phyloP scores from a whole-genome alignment of 2,113 vertebrate genomes.

The Eurystomus gularis region DNA sequence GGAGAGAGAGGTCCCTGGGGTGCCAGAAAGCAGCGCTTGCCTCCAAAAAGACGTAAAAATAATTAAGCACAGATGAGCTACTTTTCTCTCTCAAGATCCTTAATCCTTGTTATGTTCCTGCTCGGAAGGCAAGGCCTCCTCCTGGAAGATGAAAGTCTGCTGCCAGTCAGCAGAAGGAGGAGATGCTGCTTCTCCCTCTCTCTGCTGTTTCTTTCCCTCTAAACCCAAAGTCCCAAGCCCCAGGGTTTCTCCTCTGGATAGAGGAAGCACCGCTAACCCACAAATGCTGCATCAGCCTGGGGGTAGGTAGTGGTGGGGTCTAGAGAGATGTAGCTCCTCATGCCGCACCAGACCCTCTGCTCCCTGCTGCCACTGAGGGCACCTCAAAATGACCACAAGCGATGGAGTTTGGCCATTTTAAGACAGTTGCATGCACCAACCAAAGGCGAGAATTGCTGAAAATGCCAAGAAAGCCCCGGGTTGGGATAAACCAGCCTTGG shows the following conservation, averaged over 20 bases:
- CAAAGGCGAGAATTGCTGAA: neutral
- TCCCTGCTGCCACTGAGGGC: rapidly evolving
- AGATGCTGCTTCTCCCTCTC: neutral
- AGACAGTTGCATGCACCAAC: rapidly evolving
- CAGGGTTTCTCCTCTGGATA: neutral
- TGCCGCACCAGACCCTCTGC: rapidly evolving
- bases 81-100: conserved; percentile 30
- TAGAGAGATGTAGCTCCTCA: neutral
- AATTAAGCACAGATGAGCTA: conserved; percentile 27
- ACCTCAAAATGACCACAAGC: neutral
- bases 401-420: neutral
- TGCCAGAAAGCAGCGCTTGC: neutral
- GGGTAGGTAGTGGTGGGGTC: neutral
- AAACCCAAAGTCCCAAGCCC: neutral
- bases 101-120: neutral
- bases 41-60: conserved; percentile 28
- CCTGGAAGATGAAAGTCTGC: neutral
- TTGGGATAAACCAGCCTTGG: neutral
- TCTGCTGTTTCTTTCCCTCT: neutral
- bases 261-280: neutral
- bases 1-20: neutral
- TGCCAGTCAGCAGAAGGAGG: neutral
- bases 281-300: neutral
- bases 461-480: neutral
- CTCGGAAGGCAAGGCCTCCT: neutral